phyloP scores from a whole-genome alignment of 2,888 invertebrate species.

The Abscondita cerata region DNA sequence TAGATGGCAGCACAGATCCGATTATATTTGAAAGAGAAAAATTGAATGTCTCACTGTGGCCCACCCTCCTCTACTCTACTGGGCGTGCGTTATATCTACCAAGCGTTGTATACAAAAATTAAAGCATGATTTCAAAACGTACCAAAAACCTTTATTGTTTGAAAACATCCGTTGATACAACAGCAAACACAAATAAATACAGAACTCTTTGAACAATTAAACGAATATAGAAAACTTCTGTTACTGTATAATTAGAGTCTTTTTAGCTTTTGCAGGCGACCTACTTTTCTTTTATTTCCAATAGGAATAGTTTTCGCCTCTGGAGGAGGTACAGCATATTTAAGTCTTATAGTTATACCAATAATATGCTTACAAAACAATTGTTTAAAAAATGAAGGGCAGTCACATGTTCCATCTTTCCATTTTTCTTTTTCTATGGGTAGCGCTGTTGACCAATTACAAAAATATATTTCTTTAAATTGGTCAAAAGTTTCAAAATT shows the following conservation, averaged over 20 bases:
- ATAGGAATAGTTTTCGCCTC: constrained; percentile 15
- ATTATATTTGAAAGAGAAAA: too few species aligned
- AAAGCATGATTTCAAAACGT: too few species aligned
- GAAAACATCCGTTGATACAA: not conserved
- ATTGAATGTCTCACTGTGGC: too few species aligned
- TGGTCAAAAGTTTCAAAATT: too few species aligned
- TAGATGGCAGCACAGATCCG: too few species aligned
- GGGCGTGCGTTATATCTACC: too few species aligned
- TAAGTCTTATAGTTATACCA: constrained; percentile 14
- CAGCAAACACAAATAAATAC: constrained; percentile 2
- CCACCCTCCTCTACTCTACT: too few species aligned
- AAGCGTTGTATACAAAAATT: too few species aligned
- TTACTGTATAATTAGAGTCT: not conserved
- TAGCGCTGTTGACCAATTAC: not conserved
- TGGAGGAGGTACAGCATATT: constrained; percentile 4
- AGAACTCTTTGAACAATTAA: constrained; percentile 2
- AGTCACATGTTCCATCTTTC: constrained; percentile 13
- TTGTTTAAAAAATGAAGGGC: constrained; percentile 13
- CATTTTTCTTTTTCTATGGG: constrained; percentile 13
- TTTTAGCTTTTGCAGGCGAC: constrained; percentile 10
- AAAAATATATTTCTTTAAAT: not conserved
- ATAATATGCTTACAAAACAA: constrained; percentile 13
- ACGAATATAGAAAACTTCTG: not conserved
- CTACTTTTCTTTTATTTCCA: constrained; percentile 12
- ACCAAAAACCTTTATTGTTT: too few species aligned